Evolutionary conservation across 1,140 invertebrate genomes (phyloP).

Genomic region (Physella acuta): DNA sequence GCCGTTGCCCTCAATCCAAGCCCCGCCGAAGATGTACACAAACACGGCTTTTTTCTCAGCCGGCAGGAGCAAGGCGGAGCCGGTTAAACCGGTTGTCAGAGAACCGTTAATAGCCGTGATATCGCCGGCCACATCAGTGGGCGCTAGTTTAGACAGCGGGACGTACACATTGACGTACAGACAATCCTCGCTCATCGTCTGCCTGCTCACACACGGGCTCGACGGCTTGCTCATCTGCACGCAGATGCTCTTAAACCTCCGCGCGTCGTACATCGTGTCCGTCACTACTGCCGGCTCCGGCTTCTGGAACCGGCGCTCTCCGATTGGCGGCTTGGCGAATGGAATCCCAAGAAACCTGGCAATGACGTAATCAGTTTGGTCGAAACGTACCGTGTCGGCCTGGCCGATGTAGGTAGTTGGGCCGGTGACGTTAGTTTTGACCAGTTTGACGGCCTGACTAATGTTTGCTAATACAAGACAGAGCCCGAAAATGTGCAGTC

Average conservation of each 20-base stretch:
- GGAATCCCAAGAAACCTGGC: conserved; percentile 2
- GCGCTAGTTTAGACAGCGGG: neutral
- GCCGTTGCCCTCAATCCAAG: neutral
- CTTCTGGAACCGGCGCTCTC: no score
- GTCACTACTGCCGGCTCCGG: neutral
- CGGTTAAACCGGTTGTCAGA: neutral
- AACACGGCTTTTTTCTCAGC: conserved; percentile 7
- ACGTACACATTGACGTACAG: neutral
- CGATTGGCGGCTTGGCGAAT: neutral
- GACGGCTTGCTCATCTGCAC: neutral
- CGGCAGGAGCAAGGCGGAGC: neutral
- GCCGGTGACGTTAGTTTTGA: no score
- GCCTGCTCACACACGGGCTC: neutral
- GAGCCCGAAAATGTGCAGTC: no score
- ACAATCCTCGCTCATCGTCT: neutral
- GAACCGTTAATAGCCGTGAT: neutral
- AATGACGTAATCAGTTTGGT: no score
- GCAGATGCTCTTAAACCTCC: neutral
- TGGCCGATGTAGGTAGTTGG: neutral
- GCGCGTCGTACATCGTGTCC: neutral
- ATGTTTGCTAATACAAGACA: no score
- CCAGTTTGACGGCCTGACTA: no score
- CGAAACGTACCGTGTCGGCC: neutral
- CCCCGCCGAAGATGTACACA: neutral
- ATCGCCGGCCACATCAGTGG: neutral